Conservation (phyloP, 2,113 vertebrate species). For the Xiphophorus couchianus region DNA sequence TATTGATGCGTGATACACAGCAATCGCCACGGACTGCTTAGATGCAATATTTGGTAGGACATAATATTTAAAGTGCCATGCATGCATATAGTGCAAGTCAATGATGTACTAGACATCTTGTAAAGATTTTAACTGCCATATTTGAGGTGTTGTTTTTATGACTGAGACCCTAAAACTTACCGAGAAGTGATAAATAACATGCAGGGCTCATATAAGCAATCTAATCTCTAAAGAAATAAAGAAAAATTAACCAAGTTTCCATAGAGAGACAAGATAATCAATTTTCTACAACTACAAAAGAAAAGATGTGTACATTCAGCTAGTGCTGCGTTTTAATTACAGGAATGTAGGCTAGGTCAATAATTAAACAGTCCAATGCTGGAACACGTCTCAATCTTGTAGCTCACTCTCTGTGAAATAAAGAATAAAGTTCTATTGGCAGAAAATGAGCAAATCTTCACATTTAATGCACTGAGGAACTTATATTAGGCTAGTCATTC, state of each 20-base stretch:
- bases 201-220: not conserved
- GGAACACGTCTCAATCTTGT: not conserved
- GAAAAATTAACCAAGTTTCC: not conserved
- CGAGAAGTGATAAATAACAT: too few relatives aligned
- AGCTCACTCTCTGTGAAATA: not conserved
- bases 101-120: not conserved
- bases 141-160: not conserved
- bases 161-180: not conserved
- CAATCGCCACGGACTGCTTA: not conserved
- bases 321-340: not conserved
- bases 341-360: not conserved
- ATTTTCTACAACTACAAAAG: not conserved
- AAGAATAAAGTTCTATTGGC: not conserved
- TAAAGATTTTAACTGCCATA: not conserved
- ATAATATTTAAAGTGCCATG: not conserved
- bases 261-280: not conserved
- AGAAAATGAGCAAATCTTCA: conserved; percentile 7
- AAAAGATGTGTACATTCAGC: not conserved
- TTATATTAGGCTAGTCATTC: not conserved
- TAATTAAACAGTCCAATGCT: conserved; percentile 6
- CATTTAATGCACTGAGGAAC: not conserved
- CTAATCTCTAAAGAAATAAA: not conserved
- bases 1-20: not conserved
- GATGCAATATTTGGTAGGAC: not conserved
- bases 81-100: not conserved